Conservation (phyloP, 2,797 vertebrate species). For the Notolabrus celidotus region DNA sequence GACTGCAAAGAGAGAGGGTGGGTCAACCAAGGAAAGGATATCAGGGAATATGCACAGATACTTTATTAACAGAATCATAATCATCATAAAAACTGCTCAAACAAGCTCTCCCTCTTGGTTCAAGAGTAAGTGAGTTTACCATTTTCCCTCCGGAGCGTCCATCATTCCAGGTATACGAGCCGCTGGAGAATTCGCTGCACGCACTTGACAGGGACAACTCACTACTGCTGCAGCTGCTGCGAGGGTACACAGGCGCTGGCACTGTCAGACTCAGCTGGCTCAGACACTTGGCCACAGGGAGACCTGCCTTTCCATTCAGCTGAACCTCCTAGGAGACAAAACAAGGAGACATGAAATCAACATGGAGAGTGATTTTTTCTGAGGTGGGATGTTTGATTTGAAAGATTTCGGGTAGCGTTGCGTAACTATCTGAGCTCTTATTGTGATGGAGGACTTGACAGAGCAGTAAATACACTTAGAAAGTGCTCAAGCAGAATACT, state of each 20-base stretch:
- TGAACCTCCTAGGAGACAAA: conserved; percentile 84
- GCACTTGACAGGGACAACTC: conserved; percentile 94
- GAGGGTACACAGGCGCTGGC: conserved; percentile 82
- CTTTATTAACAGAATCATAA: too few relatives aligned
- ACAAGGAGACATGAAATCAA: background rate
- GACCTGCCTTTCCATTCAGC: conserved; percentile 84
- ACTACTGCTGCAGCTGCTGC: conserved; percentile 94
- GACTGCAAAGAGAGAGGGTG: conserved; percentile 76
- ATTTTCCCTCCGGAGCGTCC: conserved; percentile 87
- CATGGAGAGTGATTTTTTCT: background rate
- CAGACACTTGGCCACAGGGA: conserved; percentile 85
- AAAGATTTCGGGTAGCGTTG: background rate
- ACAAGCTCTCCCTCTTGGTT: conserved; percentile 4
- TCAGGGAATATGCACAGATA: background rate
- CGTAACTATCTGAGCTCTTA: conserved; percentile 34
- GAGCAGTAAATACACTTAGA: conserved; percentile 15
- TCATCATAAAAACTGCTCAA: conserved; percentile 12
- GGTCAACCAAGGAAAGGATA: background rate
- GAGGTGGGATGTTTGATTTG: background rate
- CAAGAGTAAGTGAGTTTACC: conserved; percentile 72
- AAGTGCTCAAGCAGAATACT: background rate
- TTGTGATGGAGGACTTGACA: conserved; percentile 19
- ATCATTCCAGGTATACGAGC: conserved; percentile 93
- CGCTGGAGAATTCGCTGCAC: conserved; percentile 95
- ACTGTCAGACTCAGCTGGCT: conserved; percentile 86